Percentiles rank a stretch among this genome's conserved stretches.
Evolutionary conservation across 92 coral and sea anemone species (phyloP).

Genomic region (Hydrozoanthus gracilis): DNA sequence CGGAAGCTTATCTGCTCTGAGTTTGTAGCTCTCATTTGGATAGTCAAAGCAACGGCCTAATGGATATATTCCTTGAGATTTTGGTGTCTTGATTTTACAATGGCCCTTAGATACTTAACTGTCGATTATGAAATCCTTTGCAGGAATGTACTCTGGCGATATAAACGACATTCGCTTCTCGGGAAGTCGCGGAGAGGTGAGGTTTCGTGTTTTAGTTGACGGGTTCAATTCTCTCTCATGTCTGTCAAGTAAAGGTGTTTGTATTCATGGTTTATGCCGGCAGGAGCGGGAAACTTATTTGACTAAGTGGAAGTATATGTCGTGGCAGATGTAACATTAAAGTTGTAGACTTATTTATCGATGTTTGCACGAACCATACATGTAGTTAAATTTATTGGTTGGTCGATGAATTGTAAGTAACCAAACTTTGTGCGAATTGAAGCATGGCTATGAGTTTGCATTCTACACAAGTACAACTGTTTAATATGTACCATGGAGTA

Average conservation of each 20-base stretch:
- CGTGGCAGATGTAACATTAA: not conserved
- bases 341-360: conserved; percentile 18
- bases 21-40: conserved; percentile 81
- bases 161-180: conserved; percentile 93
- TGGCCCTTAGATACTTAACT: conserved; percentile 16
- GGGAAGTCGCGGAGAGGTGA: conserved; percentile 97
- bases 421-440: conserved; percentile 20
- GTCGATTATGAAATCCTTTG: conserved; percentile 14
- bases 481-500: conserved; percentile 21
- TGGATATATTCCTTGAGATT: conserved; percentile 52
- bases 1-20: conserved; percentile 64
- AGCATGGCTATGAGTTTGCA: conserved; percentile 39
- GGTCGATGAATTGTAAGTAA: conserved; percentile 33
- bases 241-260: conserved; percentile 60
- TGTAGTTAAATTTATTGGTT: conserved; percentile 31
- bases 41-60: conserved; percentile 70
- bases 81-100: conserved; percentile 34
- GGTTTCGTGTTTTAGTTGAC: conserved; percentile 68
- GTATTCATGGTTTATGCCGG: conserved; percentile 50
- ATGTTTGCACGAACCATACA: conserved; percentile 43
- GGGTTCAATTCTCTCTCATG: conserved; percentile 7
- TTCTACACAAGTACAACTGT: conserved; percentile 36
- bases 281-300: conserved; percentile 6
- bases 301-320: not conserved
- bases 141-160: conserved; percentile 90